Percentiles rank a stretch among this genome's conserved stretches.
Evolutionary conservation across 2,888 invertebrate genomes (phyloP).

Genomic region (Papilio demoleus): DNA sequence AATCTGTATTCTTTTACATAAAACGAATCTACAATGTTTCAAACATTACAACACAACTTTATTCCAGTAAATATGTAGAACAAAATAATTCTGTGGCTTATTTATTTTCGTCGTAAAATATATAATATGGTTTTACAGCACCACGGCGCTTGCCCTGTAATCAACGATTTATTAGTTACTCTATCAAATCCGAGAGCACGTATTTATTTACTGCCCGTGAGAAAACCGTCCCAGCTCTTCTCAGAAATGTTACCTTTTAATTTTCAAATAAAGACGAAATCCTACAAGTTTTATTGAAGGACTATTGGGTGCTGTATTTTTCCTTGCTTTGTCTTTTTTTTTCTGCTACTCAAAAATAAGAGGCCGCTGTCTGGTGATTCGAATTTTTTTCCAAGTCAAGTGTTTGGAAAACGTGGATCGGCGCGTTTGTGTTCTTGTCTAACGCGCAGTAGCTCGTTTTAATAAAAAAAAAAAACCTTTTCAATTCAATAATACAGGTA

Average conservation of each 20-base stretch:
- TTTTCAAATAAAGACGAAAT: conserved; percentile 77
- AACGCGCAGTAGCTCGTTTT: conserved; percentile 61
- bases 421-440: conserved; percentile 50
- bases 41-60: neutral
- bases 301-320: conserved; percentile 67
- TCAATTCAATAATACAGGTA: conserved; percentile 44
- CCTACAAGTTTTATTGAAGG: conserved; percentile 73
- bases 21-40: neutral
- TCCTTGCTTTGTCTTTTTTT: conserved; percentile 53
- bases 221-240: conserved; percentile 68
- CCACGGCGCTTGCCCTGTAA: conserved; percentile 74
- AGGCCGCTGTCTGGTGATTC: conserved; percentile 45
- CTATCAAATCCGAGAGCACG: conserved; percentile 68
- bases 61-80: neutral
- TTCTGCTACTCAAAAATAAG: conserved; percentile 58
- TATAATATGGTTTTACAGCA: conserved; percentile 72
- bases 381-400: conserved; percentile 56
- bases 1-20: neutral
- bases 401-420: conserved; percentile 58
- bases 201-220: conserved; percentile 66
- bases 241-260: conserved; percentile 74
- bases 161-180: conserved; percentile 78
- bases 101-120: conserved; percentile 71
- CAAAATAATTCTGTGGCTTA: conserved; percentile 45
- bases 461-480: conserved; percentile 49